Evolutionary conservation across 1,140 invertebrate species (phyloP), one percentile per base, ranked within the genome.

Genomic region (Neuroterus valhalla): DNA sequence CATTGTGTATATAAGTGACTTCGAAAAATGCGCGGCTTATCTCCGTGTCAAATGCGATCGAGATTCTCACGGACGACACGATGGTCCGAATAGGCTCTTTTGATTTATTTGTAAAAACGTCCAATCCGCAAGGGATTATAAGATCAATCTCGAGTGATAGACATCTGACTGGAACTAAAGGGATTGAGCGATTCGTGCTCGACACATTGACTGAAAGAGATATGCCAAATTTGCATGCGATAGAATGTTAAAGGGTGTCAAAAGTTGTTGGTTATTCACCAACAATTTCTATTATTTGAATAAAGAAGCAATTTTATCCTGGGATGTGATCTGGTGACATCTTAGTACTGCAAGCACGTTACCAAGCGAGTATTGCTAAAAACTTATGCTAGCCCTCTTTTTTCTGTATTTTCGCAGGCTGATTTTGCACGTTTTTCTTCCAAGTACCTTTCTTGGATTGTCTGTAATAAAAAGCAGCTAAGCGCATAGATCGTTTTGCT

Each of bases 11-110:
- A 71, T 23, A n/a, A 44, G 44, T 55, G 73, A 78, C 44, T 67
- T 70, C 44, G 23, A 66, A 71, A 77, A 73, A 77, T 62, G 81
- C 82, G 78, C 70, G 75, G 76, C 82, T 85, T 84, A 87, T 86
- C 82, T 77, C 78, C 78, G 81, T 82, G 78, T 81, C 85, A 78
- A 84, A 86, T 75, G 70, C 79, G 80, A 84, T 86, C 78, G 69
- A 75, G 66, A 81, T 85, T 87, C 85, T 86, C 84, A 86, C 81
- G 80, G 75, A 21, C 62, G 68, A 46, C 70, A 77, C 62, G 66
- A 42, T 42, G 46, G 55, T 46, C 15, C 48, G 45, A 48, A 44
- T 68, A 72, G 66, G 70, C 62, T 67, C 19, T 66, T 74, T 68
- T 82, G 82, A 84, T 77, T 82, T 81, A 75, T 77, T 82, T 74